Evolutionary conservation across 1,140 invertebrate species (phyloP).

Genomic region (Drosophila rufa): DNA sequence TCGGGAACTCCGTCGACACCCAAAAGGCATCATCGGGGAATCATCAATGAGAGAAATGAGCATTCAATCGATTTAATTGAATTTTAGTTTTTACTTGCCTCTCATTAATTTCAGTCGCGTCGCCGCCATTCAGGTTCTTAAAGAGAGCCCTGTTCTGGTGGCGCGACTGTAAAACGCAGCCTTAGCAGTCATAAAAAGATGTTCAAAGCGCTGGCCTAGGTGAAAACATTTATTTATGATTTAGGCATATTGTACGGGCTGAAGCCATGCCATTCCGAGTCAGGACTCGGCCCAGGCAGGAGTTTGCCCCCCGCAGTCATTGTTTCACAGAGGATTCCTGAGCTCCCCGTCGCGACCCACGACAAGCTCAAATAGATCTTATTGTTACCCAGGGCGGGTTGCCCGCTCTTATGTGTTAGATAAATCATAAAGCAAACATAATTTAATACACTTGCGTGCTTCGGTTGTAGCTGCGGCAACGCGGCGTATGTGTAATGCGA

Average conservation of each 20-base stretch:
- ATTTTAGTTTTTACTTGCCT: slow-evolving; percentile 37
- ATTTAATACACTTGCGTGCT: slow-evolving; percentile 65
- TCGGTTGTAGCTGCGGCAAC: slow-evolving; percentile 39
- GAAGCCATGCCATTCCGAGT: slow-evolving; percentile 26
- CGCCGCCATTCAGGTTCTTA: neutral
- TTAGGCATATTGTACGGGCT: slow-evolving; percentile 21
- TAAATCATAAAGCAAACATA: slow-evolving; percentile 76
- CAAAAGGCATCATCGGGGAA: slow-evolving; percentile 6
- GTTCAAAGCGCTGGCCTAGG: slow-evolving; percentile 8
- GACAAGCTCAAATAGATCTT: slow-evolving; percentile 61
- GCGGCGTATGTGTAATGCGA: slow-evolving; percentile 61
- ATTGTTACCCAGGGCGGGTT: slow-evolving; percentile 23
- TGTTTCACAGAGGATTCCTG: neutral
- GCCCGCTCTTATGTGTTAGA: slow-evolving; percentile 44
- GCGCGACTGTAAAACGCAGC: slow-evolving; percentile 28
- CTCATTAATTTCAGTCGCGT: slow-evolving; percentile 13
- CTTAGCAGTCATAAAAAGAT: slow-evolving; percentile 9
- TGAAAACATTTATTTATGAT: slow-evolving; percentile 60
- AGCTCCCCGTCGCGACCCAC: slow-evolving; percentile 3
- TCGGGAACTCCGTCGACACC: neutral
- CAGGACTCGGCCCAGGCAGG: neutral
- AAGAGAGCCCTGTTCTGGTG: neutral
- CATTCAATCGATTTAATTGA: slow-evolving; percentile 67
- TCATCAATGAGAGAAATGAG: slow-evolving; percentile 32
- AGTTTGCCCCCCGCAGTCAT: neutral